A percentile compares a stretch with the other conserved stretches of the same genome.
Evolutionary conservation across 2,113 vertebrate genomes (phyloP).

Genomic region (Phaethon lepturus): DNA sequence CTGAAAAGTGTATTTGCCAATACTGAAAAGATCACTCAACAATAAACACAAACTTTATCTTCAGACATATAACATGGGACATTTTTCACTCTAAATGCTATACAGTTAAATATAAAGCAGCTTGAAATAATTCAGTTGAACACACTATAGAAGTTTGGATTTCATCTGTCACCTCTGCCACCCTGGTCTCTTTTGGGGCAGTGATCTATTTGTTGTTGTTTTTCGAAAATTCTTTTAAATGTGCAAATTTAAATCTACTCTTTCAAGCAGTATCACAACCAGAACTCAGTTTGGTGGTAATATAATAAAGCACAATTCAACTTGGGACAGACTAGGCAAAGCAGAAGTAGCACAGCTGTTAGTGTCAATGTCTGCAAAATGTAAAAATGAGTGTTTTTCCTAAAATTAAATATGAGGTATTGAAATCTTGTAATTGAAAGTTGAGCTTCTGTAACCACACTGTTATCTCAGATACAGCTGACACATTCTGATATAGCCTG

Average conservation of each 20-base stretch:
- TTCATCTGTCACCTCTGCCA: not conserved
- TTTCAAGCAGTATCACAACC: not conserved
- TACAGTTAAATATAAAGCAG: not conserved
- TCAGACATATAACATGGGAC: not conserved
- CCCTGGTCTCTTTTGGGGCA: not conserved
- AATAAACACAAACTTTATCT: not conserved
- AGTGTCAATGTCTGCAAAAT: not conserved
- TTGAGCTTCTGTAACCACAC: not conserved
- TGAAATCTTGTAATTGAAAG: slow-evolving; percentile 7
- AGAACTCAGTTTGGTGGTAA: not conserved
- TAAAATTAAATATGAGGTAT: not conserved
- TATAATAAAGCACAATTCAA: not conserved
- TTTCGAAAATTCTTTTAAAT: not conserved
- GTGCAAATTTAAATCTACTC: not conserved
- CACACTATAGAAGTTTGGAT: not conserved
- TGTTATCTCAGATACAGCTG: not conserved
- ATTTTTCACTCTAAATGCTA: not conserved
- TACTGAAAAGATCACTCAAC: not conserved
- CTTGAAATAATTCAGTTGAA: not conserved
- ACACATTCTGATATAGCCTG: not conserved
- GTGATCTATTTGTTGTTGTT: not conserved
- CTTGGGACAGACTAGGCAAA: not conserved
- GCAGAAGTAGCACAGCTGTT: not conserved
- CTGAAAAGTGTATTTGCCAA: not conserved
- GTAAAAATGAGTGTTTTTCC: not conserved